These are phyloP conservation scores for Sebastes itinus DNA, from an alignment of 2,797 vertebrate species.

Conservation along the genomic window DNA sequence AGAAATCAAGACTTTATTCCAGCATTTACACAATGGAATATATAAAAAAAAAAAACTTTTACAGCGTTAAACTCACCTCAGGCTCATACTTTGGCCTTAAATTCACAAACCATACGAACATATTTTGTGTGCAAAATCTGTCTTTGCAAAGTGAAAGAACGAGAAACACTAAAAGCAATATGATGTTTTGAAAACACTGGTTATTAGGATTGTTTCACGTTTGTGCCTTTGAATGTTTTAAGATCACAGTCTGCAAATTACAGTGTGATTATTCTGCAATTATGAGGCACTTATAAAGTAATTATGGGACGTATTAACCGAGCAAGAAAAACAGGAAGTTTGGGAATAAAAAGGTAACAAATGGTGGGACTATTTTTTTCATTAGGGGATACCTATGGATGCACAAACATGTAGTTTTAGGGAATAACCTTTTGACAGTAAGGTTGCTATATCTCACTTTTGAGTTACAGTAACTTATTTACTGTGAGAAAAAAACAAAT, in stretches of 20 bases:
- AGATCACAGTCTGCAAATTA: slow-evolving; percentile 10
- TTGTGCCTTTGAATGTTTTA: slow-evolving; percentile 3
- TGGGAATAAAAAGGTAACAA: not conserved
- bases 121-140: not conserved
- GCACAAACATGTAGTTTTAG: not conserved
- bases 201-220: slow-evolving; percentile 1
- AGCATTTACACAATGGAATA: slow-evolving; percentile 32
- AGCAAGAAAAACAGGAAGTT: not conserved
- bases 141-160: not conserved
- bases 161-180: not conserved
- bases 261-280: slow-evolving; percentile 16
- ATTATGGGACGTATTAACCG: not conserved
- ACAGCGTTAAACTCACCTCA: slow-evolving; percentile 29
- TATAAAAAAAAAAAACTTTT: slow-evolving; percentile 22
- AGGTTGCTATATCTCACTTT: not conserved
- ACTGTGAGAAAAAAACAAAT: not conserved
- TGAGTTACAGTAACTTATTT: not conserved
- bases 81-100: slow-evolving; percentile 33
- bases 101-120: not conserved
- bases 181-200: not conserved
- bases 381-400: not conserved
- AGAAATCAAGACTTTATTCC: slow-evolving; percentile 39
- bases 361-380: not conserved
- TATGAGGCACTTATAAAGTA: slow-evolving; percentile 15
- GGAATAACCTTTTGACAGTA: not conserved